Evolutionary conservation across 2,797 vertebrate genomes (phyloP), one percentile per base, ranked within the genome.

Genomic region (Falco naumanni): DNA sequence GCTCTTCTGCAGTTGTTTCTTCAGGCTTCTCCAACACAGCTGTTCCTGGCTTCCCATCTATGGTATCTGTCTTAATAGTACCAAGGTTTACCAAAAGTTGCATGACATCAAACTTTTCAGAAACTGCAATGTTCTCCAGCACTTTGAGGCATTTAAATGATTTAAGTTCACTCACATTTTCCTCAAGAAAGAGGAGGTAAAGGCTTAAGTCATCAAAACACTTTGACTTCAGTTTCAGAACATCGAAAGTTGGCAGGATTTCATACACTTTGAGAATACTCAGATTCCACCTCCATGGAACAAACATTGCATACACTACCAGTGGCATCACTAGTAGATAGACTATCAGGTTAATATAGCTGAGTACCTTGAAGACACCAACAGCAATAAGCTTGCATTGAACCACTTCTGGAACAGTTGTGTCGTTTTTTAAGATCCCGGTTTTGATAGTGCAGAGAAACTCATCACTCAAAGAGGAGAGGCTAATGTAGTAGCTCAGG

Each of bases 71-170:
- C 98, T 98, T 99, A 95, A 99, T 99, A 91, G 98, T 98, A 91
- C 99, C 98, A 25, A 99, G 98, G 84, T 98, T 98, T 64, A 97
- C 98, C 77, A 99, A 97, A 43, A 99, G 97, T 59, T 98, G 98
- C 98, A 99, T 98, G 66, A 98, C 98, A 96, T 99, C 99, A 43
- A 99, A 98, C 21, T 97, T 98, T 72, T 98, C 98, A 20, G 96
- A 98, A 79, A 98, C 97, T 84, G 99, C 98, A 94, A 99, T 97
- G 96, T 99, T 98, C 97, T 99, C 99, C 76, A 99, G 98, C 54
- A 99, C 99, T 98, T 99, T 99, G 20, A 99, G 98, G 96, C 99
- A 99, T 93, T 99, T 99, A 98, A 99, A 99, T 11, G 99, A 99
- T 94, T 99, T 99, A 18, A 99, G 98, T 87, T 99, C 99, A n/a